phyloP scores from a whole-genome alignment of 2,797 vertebrate genomes.

The Rhabdophis nuchalis region DNA sequence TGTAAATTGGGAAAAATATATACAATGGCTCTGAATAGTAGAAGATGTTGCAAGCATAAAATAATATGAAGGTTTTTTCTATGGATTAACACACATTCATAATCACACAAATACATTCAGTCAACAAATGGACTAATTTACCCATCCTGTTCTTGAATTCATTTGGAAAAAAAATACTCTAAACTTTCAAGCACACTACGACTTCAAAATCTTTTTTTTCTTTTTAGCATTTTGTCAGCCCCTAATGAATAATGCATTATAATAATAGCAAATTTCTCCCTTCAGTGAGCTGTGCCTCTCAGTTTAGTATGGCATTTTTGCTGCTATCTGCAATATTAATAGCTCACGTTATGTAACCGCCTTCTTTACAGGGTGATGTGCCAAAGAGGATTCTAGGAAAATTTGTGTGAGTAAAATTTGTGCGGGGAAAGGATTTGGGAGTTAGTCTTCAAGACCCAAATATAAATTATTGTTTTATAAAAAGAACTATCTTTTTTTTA shows the following conservation, averaged over 20 bases:
- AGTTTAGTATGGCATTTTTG: slow-evolving; percentile 27
- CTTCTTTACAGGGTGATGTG: neutral
- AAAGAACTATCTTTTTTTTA: slow-evolving; percentile 20
- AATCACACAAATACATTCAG: neutral
- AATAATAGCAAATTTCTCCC: slow-evolving; percentile 27
- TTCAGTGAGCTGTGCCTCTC: slow-evolving; percentile 35
- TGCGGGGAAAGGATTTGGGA: neutral
- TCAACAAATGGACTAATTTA: neutral
- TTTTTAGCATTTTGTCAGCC: slow-evolving; percentile 17
- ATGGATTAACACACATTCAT: neutral
- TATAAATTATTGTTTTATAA: slow-evolving; percentile 15
- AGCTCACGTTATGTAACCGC: slow-evolving; percentile 36
- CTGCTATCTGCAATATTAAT: slow-evolving; percentile 45
- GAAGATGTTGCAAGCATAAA: neutral
- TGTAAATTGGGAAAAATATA: neutral
- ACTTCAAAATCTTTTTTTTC: slow-evolving; percentile 4
- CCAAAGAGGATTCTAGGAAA: neutral
- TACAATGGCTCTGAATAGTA: neutral
- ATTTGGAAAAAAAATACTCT: neutral
- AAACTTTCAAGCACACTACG: neutral
- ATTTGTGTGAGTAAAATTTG: neutral
- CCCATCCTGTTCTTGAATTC: neutral
- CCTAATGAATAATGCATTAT: slow-evolving; percentile 47
- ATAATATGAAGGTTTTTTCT: neutral
- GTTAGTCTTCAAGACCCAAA: neutral